Conservation (phyloP, 2,797 vertebrate genomes). For the Chaetophractus vellerosus region DNA sequence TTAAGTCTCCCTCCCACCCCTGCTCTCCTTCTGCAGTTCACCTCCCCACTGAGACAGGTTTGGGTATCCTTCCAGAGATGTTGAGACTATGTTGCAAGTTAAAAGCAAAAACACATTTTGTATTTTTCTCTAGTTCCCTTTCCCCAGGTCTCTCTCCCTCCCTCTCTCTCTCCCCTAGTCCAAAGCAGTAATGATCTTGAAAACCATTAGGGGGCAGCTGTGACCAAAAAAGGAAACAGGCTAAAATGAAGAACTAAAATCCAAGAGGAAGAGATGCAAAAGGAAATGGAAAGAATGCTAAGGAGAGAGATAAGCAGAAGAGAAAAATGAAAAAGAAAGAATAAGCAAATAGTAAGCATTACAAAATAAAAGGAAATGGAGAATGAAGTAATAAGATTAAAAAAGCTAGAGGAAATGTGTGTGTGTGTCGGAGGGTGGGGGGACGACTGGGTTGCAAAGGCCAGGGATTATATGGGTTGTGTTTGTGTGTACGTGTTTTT, state of each 20-base stretch:
- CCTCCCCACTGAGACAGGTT: neutral
- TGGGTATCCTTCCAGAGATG: neutral
- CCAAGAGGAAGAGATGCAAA: neutral
- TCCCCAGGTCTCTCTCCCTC: neutral
- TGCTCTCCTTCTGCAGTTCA: neutral
- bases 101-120: slow-evolving; percentile 4
- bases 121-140: neutral
- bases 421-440: neutral
- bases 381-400: slow-evolving; percentile 18
- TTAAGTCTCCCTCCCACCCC: neutral
- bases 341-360: neutral
- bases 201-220: slow-evolving; percentile 89
- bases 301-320: slow-evolving; percentile 64
- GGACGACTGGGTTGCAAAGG: too few relatives aligned
- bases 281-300: slow-evolving; percentile 1
- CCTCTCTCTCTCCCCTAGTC: accelerated
- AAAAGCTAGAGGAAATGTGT: neutral
- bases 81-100: neutral
- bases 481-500: neutral
- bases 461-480: neutral
- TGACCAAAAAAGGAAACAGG: slow-evolving; percentile 85
- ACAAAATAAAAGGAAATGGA: neutral
- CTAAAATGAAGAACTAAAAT: neutral
- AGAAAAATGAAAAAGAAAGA: slow-evolving; percentile 23
- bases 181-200: slow-evolving; percentile 68